Evolutionary conservation across 2,113 vertebrate genomes (phyloP), one percentile per base, ranked within the genome.

Genomic region (Ochotona curzoniae): DNA sequence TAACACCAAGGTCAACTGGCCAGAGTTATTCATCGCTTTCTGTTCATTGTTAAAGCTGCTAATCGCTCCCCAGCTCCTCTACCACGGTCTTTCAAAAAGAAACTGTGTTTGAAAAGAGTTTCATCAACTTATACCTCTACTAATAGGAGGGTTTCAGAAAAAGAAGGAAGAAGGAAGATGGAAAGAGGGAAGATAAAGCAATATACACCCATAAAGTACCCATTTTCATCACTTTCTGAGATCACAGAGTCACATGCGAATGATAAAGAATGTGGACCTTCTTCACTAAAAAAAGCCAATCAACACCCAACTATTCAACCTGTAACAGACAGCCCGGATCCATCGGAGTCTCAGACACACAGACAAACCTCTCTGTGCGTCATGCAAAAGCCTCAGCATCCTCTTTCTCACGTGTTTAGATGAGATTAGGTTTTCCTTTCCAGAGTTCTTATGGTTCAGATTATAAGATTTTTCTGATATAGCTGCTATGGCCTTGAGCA

Each of bases 311-410:
- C 26, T 79, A 61, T 73, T 28, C 17, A 79, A 60, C 25, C 79
- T 88, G 86, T 86, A 89, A 86, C 49, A 83, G 21, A 18, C 3
- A 25, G 80, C 71, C 81, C 79, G 93, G 32, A 87, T 47, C 87
- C 66, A 84, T 87, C 44, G 84, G 26, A 94, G 90, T 63, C 25
- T 15, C 78, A 70, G 61, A 76, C 18, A 51, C 2, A 81, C 12
- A 57, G 61, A 80, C 9, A 18, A 90, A 54, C 78, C 28, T 76
- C 82, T 83, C 38, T 84, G 26, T 61, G 30, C 71, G 44, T 51
- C n/a, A 96, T 61, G 8, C 32, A 94, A 83, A 90, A 89, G 83
- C 83, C 38, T 87, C 83, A 84, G 83, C 10, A 79, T 63, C 75
- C 51, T 11, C 85, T 82, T 63, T n/a, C 17, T 15, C 47, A 78